Conservation (phyloP, 2,113 vertebrate species). For the Opisthocomus hoazin region DNA sequence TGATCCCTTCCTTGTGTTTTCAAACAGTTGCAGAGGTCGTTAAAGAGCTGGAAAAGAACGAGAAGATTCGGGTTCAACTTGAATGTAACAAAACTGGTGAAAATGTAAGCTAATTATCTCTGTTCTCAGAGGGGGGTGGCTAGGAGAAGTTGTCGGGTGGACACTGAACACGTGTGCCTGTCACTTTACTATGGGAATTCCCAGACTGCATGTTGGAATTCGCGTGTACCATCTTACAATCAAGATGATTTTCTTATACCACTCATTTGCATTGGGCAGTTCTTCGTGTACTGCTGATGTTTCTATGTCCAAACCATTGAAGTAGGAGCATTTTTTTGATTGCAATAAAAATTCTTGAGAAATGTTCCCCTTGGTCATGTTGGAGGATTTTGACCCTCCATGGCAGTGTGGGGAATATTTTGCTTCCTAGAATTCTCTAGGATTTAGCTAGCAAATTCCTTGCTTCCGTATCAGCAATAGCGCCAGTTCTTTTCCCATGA, state of each 20-base stretch:
- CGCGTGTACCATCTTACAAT: accelerated
- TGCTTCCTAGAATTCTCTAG: constrained; percentile 7
- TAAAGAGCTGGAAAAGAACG: constrained; percentile 85
- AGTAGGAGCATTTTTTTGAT: not conserved
- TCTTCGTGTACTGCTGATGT: not conserved
- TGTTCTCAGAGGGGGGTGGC: not conserved
- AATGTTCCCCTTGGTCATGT: not conserved
- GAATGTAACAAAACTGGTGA: constrained; percentile 59
- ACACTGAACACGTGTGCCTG: not conserved
- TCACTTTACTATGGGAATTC: not conserved
- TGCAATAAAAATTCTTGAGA: not conserved
- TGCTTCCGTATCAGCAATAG: not conserved
- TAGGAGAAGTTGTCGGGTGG: not conserved
- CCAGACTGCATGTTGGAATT: not conserved
- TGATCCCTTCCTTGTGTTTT: not conserved
- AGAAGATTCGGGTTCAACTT: constrained; percentile 81
- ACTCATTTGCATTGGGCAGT: accelerated
- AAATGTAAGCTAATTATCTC: not conserved
- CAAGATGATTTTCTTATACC: not conserved
- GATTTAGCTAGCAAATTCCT: constrained; percentile 22
- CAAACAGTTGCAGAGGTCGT: constrained; percentile 86
- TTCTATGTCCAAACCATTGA: not conserved
- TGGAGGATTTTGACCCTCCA: not conserved
- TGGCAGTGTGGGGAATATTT: not conserved
- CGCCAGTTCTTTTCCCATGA: not conserved